Evolutionary conservation across 2,113 vertebrate genomes (phyloP), one percentile per base, ranked within the genome.

Genomic region (Xyliphius kryptos): DNA sequence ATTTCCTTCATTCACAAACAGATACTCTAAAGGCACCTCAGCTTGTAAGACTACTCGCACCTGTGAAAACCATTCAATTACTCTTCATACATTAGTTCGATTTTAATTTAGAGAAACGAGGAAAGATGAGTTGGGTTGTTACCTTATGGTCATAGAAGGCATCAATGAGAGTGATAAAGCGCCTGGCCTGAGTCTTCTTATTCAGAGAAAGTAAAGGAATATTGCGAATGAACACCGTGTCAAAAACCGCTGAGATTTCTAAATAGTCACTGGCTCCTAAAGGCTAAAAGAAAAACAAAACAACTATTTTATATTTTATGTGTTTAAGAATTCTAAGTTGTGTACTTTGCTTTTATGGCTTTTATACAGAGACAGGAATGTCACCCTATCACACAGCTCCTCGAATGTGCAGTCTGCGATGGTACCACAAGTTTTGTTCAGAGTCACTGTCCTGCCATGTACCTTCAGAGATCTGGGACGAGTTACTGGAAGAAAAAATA

Each of bases 241-340:
- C 94, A 78, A 97, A 99, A 68, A 88, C 83, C 52, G 85, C 80
- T 9, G 89, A 91, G 26, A 99, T 83, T 81, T 97, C 92, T 83
- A 97, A 81, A 75, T 98, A 99, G 81, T 98, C 95, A 51, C 94
- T 94, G 73, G 95, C 96, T 69, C 95, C 95, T 71, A 97, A 81
- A 56, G 95, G 94, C 95, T 99, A 79, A 71, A 58, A 59, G 7
- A 13, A 46, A 53, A 40, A 52, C n/a, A n/a, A n/a, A n/a, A n/a
- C n/a, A n/a, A n/a, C n/a, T n/a, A n/a, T n/a, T n/a, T n/a, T n/a
- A n/a, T 63, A 41, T 54, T 10, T 14, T 9, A 13, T 19, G 32
- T 14, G 54, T 3, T n/a, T n/a, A n/a, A n/a, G n/a, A n/a, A n/a
- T n/a, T n/a, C n/a, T n/a, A n/a, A n/a, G n/a, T n/a, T n/a, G n/a